phyloP scores from a whole-genome alignment of 2,113 vertebrate species.

The Serilophus lunatus region DNA sequence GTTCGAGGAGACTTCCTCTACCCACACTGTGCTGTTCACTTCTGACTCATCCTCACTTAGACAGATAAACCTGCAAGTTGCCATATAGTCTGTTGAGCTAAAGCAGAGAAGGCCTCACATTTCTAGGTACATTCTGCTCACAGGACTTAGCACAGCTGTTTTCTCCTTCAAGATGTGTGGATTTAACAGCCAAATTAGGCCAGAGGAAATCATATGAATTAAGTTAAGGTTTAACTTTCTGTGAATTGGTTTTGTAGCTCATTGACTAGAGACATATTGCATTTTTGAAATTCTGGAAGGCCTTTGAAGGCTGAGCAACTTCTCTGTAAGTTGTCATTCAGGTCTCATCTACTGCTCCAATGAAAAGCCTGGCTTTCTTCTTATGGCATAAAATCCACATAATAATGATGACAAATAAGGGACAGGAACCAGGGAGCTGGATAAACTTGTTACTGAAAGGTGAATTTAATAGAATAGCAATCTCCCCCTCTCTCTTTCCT shows the following conservation, averaged over 20 bases:
- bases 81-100: fast-evolving
- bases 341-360: neutral
- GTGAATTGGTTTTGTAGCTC: neutral
- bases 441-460: neutral
- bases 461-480: neutral
- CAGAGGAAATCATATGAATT: neutral
- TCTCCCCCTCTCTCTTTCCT: neutral
- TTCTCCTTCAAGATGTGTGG: neutral
- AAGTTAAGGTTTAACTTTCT: neutral
- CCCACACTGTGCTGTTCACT: neutral
- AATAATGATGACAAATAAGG: neutral
- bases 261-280: neutral
- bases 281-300: neutral
- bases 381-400: neutral
- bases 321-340: neutral
- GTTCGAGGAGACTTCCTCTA: neutral
- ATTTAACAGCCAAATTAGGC: neutral
- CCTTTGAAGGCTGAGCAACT: neutral
- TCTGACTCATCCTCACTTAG: neutral
- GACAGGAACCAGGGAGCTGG: neutral
- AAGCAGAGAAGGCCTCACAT: neutral
- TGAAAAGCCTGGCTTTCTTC: neutral
- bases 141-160: neutral
- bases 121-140: neutral
- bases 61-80: neutral